These are phyloP conservation scores for Chlorospingus flavigularis DNA, from an alignment of 2,797 vertebrate genomes.

Conservation along the genomic window DNA sequence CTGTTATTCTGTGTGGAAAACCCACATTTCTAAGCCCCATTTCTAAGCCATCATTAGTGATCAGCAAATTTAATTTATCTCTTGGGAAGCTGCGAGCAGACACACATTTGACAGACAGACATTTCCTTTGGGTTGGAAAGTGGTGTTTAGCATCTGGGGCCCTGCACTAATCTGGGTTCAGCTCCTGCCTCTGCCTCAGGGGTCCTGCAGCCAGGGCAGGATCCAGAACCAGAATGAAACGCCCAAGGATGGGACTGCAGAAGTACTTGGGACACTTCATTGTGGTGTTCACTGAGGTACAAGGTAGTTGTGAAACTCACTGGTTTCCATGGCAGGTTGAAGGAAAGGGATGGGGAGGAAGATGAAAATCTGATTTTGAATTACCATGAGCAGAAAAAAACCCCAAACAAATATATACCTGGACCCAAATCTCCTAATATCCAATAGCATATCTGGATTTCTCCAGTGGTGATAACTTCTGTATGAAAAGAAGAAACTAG, in stretches of 20 bases:
- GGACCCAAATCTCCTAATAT: background rate
- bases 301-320: accelerated
- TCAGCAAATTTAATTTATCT: background rate
- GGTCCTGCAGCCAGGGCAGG: background rate
- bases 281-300: background rate
- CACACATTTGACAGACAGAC: too few relatives aligned
- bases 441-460: background rate
- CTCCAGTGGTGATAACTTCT: background rate
- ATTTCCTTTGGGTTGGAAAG: background rate
- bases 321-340: background rate
- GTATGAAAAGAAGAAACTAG: background rate
- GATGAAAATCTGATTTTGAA: background rate
- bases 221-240: background rate
- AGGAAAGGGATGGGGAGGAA: background rate
- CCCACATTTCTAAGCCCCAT: background rate
- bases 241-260: background rate
- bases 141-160: background rate
- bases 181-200: background rate
- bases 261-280: background rate
- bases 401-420: background rate
- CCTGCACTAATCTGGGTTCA: background rate
- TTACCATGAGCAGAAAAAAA: background rate
- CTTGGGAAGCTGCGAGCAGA: background rate
- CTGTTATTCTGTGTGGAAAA: background rate
- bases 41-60: background rate